These are phyloP conservation scores for Seriola aureovittata DNA, from an alignment of 2,113 vertebrate genomes.

Conservation along the genomic window DNA sequence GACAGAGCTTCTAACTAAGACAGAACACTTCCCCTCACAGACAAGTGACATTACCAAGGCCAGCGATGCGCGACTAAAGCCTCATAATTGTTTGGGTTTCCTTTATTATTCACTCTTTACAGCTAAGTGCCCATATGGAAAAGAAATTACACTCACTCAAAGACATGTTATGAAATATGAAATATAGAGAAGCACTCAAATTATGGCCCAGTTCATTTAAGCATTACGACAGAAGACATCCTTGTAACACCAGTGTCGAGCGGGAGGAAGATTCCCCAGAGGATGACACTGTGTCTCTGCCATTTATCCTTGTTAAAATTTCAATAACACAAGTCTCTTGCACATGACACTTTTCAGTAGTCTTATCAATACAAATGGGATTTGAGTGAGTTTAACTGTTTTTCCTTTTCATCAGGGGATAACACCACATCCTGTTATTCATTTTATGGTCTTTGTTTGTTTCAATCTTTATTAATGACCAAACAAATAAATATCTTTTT, in stretches of 20 bases:
- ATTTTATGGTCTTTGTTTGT: conserved; percentile 43
- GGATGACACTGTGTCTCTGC: conserved; percentile 44
- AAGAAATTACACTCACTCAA: conserved; percentile 64
- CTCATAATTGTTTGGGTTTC: conserved; percentile 79
- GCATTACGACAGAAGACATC: conserved; percentile 60
- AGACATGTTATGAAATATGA: conserved; percentile 68
- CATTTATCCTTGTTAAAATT: conserved; percentile 81
- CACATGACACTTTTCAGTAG: conserved; percentile 60
- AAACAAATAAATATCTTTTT: conserved; percentile 14
- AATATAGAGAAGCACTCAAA: conserved; percentile 60
- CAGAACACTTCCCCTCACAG: conserved; percentile 65
- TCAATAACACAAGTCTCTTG: conserved; percentile 64
- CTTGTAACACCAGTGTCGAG: conserved; percentile 43
- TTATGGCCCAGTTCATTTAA: conserved; percentile 61
- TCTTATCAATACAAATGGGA: conserved; percentile 71
- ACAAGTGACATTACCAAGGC: conserved; percentile 70
- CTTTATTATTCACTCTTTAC: conserved; percentile 70
- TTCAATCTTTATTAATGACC: conserved; percentile 39
- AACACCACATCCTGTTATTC: conserved; percentile 48
- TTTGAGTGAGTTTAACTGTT: conserved; percentile 50
- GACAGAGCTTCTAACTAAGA: conserved; percentile 75
- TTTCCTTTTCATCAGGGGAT: conserved; percentile 48
- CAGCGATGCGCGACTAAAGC: conserved; percentile 66
- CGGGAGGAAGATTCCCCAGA: conserved; percentile 49
- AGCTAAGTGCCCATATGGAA: conserved; percentile 60